Percentiles rank a stretch among this genome's conserved stretches.
Evolutionary conservation across 2,888 invertebrate genomes (phyloP).

Genomic region (Lomographa bimaculata): DNA sequence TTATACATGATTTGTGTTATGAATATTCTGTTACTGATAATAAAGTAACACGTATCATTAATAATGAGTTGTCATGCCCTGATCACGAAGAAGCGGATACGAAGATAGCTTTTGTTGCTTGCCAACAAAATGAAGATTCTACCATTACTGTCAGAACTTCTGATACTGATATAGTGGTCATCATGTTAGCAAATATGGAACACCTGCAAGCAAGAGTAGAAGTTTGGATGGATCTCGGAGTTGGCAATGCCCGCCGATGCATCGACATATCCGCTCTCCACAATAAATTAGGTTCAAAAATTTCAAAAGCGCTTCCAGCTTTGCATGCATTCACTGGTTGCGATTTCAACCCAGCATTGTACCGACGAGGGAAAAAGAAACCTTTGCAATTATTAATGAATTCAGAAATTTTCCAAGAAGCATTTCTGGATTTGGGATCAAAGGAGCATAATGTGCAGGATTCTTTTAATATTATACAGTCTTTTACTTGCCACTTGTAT

Average conservation of each 20-base stretch:
- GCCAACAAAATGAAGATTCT: constrained; percentile 18
- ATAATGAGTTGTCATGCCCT: constrained; percentile 27
- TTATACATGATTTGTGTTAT: constrained; percentile 14
- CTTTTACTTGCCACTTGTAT: constrained; percentile 10
- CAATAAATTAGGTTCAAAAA: constrained; percentile 30
- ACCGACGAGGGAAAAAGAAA: constrained; percentile 11
- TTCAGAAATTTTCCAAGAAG: constrained; percentile 9
- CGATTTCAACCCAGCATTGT: constrained; percentile 20
- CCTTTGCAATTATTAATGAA: constrained; percentile 2
- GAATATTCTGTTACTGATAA: constrained; percentile 16
- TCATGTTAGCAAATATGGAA: constrained; percentile 34
- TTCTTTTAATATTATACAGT: no score
- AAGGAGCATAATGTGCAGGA: constrained; percentile 16
- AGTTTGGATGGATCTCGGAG: constrained; percentile 31
- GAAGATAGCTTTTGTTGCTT: constrained; percentile 25
- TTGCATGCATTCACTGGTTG: constrained; percentile 45
- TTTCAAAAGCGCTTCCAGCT: constrained; percentile 36
- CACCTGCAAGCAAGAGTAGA: constrained; percentile 14
- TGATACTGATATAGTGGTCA: constrained; percentile 37
- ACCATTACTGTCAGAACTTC: constrained; percentile 24
- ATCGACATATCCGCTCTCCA: constrained; percentile 31
- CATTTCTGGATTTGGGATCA: constrained; percentile 16
- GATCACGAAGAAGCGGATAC: constrained; percentile 37
- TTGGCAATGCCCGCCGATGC: constrained; percentile 30
- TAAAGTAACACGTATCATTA: constrained; percentile 21